phyloP scores from a whole-genome alignment of 2,888 invertebrate species.

The Byasa hedistus region DNA sequence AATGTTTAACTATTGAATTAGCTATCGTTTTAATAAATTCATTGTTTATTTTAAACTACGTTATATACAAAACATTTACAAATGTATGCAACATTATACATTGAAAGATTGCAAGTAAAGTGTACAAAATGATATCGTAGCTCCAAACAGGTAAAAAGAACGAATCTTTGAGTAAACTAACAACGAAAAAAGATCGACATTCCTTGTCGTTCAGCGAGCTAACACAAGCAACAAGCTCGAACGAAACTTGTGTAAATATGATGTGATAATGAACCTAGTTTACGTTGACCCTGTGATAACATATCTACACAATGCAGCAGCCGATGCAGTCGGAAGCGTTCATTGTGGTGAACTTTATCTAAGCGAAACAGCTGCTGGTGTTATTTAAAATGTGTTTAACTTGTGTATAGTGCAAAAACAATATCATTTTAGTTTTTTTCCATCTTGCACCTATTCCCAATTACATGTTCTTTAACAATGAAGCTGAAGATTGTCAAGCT shows the following conservation, averaged over 20 bases:
- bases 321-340: constrained; percentile 38
- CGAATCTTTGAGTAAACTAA: constrained; percentile 4
- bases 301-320: constrained; percentile 35
- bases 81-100: too few species aligned
- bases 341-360: constrained; percentile 27
- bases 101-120: too few species aligned
- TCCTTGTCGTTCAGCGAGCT: constrained; percentile 36
- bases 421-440: not conserved
- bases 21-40: too few species aligned
- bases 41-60: too few species aligned
- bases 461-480: too few species aligned
- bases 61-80: too few species aligned
- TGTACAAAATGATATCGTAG: not conserved
- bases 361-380: constrained; percentile 14
- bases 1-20: too few species aligned
- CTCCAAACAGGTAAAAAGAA: constrained; percentile 8
- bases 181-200: constrained; percentile 9
- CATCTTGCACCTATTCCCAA: not conserved
- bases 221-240: constrained; percentile 31
- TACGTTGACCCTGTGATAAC: constrained; percentile 40
- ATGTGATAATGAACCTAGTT: constrained; percentile 40
- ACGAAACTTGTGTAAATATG: constrained; percentile 32
- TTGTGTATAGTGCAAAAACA: too few species aligned
- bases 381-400: constrained; percentile 4
- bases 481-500: not conserved